These are phyloP conservation scores for Rhynchomys soricoides DNA, from an alignment of 2,113 vertebrate genomes.

Conservation along the genomic window DNA sequence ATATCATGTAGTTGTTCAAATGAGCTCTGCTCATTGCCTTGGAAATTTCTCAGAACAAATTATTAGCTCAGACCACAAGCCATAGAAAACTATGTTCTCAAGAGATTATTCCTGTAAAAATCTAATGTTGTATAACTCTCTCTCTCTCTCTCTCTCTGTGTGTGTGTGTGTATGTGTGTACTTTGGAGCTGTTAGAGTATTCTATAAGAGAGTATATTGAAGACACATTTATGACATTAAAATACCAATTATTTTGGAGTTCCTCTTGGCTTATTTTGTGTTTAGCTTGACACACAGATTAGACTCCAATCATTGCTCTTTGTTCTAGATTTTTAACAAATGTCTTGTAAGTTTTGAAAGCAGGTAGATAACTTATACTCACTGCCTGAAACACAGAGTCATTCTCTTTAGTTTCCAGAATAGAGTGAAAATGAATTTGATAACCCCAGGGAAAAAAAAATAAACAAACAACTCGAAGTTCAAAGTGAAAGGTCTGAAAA, in stretches of 20 bases:
- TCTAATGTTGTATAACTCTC: slow-evolving; percentile 12
- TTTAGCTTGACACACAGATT: slow-evolving; percentile 20
- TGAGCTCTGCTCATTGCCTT: slow-evolving; percentile 25
- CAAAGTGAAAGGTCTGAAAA: slow-evolving; percentile 50
- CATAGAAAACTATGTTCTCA: background rate
- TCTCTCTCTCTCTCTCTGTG: background rate
- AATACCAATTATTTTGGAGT: slow-evolving; percentile 57
- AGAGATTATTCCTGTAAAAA: slow-evolving; percentile 50
- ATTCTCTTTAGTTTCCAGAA: slow-evolving; percentile 61
- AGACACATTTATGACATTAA: slow-evolving; percentile 44
- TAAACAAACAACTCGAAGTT: background rate
- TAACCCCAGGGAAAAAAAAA: background rate
- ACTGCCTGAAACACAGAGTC: slow-evolving; percentile 27
- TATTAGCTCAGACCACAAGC: slow-evolving; percentile 39
- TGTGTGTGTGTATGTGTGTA: background rate
- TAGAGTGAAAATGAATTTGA: slow-evolving; percentile 53
- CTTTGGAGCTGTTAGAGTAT: slow-evolving; percentile 33
- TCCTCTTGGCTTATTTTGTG: slow-evolving; percentile 17
- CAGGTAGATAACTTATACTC: slow-evolving; percentile 29
- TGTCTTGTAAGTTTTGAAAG: slow-evolving; percentile 61
- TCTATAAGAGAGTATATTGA: slow-evolving; percentile 50
- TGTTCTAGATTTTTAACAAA: slow-evolving; percentile 5
- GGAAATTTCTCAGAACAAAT: slow-evolving; percentile 37
- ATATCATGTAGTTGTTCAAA: slow-evolving; percentile 33
- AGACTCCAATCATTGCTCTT: slow-evolving; percentile 44